Evolutionary conservation across 2,888 invertebrate species (phyloP).

Genomic region (Blomia tropicalis): DNA sequence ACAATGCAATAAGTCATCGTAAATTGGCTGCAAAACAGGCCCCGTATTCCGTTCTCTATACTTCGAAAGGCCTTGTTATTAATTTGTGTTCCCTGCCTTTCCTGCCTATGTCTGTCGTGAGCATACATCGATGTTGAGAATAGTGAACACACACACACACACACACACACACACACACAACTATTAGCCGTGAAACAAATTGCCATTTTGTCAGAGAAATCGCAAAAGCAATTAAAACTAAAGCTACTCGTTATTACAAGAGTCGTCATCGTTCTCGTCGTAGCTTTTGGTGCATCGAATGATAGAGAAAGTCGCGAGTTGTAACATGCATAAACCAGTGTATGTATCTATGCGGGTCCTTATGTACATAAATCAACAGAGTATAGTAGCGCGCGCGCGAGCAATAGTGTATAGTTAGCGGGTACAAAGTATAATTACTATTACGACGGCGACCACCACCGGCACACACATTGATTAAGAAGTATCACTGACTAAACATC

Average conservation of each 20-base stretch:
- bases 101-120: no score
- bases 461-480: constrained; percentile 3
- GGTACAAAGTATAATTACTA: not conserved
- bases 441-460: constrained; percentile 9
- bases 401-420: no score
- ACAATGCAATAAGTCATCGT: not conserved
- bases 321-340: not conserved
- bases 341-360: no score
- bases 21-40: not conserved
- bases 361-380: no score
- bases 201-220: constrained; percentile 12
- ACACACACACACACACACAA: no score
- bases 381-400: not conserved
- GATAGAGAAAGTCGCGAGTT: not conserved
- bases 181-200: not conserved
- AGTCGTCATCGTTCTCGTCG: not conserved
- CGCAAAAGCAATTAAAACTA: constrained; percentile 12
- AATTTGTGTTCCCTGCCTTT: no score
- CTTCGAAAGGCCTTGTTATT: not conserved
- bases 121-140: no score
- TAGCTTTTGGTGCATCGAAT: not conserved
- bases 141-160: no score
- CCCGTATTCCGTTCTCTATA: not conserved
- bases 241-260: no score
- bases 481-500: constrained; percentile 9